phyloP scores from a whole-genome alignment of 2,888 invertebrate genomes.

The Pristionchus exspectatus region DNA sequence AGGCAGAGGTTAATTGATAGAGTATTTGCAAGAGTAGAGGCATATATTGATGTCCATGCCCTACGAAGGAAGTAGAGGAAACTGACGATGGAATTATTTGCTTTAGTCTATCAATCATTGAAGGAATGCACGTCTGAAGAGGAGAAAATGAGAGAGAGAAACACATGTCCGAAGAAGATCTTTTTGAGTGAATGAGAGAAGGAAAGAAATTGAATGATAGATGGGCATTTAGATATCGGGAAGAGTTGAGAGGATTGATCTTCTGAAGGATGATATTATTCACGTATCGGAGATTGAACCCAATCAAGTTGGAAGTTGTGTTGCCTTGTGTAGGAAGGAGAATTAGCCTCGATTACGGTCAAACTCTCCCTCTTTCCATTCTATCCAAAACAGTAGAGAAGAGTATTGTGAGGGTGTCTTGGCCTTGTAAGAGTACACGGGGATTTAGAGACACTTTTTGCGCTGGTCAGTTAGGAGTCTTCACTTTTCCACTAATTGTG shows the following conservation, averaged over 20 bases:
- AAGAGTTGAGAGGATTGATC: neutral
- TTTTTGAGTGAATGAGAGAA: constrained; percentile 28
- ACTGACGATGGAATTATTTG: neutral
- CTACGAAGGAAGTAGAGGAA: neutral
- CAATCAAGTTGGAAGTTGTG: constrained; percentile 32
- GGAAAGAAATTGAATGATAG: constrained; percentile 11
- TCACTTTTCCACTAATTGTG: neutral
- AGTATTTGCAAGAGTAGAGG: neutral
- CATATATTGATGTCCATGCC: neutral
- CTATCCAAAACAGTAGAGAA: constrained; percentile 12
- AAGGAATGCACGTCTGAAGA: neutral
- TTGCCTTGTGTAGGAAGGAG: constrained; percentile 21
- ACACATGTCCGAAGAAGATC: constrained; percentile 31
- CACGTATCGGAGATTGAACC: constrained; percentile 11
- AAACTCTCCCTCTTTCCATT: neutral
- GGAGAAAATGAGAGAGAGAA: neutral
- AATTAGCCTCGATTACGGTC: constrained; percentile 40
- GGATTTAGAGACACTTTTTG: neutral
- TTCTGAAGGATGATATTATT: neutral
- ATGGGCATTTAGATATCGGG: neutral
- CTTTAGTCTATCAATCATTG: constrained; percentile 9
- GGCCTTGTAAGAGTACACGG: neutral
- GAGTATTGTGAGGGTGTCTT: constrained; percentile 1
- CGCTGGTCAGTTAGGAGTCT: neutral
- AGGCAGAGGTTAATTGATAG: neutral